phyloP scores from a whole-genome alignment of 2,797 vertebrate species.

The Falco concolor region DNA sequence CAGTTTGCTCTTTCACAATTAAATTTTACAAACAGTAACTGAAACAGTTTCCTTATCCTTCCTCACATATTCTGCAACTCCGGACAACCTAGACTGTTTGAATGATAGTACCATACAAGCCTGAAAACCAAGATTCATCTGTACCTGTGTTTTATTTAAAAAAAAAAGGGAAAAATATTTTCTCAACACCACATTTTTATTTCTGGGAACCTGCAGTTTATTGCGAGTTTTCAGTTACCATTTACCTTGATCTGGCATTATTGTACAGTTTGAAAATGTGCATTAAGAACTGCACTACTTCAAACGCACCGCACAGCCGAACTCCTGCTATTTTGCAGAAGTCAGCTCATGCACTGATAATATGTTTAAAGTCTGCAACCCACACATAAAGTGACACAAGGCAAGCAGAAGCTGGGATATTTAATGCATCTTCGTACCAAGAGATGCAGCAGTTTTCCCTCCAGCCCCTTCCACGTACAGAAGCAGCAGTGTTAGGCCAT shows the following conservation, averaged over 20 bases:
- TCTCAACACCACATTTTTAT: neutral
- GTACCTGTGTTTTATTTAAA: neutral
- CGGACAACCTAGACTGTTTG: neutral
- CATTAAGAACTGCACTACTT: neutral
- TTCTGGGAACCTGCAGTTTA: neutral
- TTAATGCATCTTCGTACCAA: neutral
- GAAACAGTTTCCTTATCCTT: neutral
- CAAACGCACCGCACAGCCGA: neutral
- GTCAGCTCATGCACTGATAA: neutral
- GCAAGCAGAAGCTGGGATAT: slow-evolving; percentile 55
- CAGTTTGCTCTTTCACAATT: neutral
- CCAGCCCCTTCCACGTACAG: neutral
- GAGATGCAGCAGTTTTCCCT: neutral
- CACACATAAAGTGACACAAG: neutral
- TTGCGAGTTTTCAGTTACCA: neutral
- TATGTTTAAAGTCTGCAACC: neutral
- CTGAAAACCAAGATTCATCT: neutral
- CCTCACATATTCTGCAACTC: neutral
- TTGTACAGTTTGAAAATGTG: neutral
- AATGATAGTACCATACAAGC: neutral
- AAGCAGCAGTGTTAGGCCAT: neutral
- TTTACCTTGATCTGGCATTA: neutral
- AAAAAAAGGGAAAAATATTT: neutral
- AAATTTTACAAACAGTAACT: neutral
- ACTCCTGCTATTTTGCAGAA: neutral